These are phyloP conservation scores for Chelonus insularis DNA, from an alignment of 1,140 invertebrate genomes.

Conservation along the genomic window DNA sequence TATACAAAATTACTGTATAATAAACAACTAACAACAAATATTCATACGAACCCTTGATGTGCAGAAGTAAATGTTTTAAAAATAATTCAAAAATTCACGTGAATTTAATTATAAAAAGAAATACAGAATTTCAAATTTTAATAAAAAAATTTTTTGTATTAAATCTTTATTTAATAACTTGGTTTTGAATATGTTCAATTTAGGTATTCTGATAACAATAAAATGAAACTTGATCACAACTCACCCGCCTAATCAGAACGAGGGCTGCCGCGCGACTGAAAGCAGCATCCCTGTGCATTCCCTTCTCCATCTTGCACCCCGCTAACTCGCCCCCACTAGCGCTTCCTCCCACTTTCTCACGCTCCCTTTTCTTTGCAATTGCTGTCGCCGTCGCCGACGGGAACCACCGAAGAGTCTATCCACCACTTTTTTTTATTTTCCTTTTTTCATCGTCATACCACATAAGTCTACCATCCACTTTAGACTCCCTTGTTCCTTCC, in stretches of 20 bases:
- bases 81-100: too few relatives aligned
- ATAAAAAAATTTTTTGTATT: too few relatives aligned
- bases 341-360: conserved; percentile 15
- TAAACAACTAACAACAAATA: too few relatives aligned
- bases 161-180: too few relatives aligned
- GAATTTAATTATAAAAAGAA: too few relatives aligned
- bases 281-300: conserved; percentile 39
- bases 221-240: not conserved
- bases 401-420: not conserved
- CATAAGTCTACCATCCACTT: conserved; percentile 21
- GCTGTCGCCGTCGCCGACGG: not conserved
- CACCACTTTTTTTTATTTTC: not conserved
- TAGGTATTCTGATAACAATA: not conserved
- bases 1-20: too few relatives aligned
- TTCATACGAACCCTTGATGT: too few relatives aligned
- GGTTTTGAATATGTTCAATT: too few relatives aligned
- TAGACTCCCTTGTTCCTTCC: conserved; percentile 8
- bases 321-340: conserved; percentile 5
- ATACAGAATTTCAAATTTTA: too few relatives aligned
- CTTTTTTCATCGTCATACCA: conserved; percentile 23
- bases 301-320: conserved; percentile 27
- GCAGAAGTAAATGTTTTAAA: too few relatives aligned
- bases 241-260: conserved; percentile 41
- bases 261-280: conserved; percentile 54
- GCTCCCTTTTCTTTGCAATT: not conserved